Base-by-base conservation (phyloP, 2,797 vertebrate species). In the Sparus aurata region DNA sequence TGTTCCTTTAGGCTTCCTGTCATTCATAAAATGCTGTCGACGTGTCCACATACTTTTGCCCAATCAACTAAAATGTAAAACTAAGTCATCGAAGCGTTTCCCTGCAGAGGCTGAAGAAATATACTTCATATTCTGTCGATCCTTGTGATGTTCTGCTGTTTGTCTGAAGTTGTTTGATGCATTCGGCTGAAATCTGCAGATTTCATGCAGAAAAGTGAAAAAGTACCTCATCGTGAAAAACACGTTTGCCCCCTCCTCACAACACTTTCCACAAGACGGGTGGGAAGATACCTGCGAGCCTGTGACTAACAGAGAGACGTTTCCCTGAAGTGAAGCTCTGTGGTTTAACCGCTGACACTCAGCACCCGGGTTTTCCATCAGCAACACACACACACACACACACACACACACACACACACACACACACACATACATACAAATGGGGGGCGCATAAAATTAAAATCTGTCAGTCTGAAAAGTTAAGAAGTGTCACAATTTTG, bases 291-390 rank as follows among this genome's bases (percentile, higher is more conserved):
- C 20, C 18, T 57, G 72, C 60, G 69, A 63, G 22, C 61, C 45
- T 58, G 25, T 77, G 83, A 75, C 69, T 80, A 77, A 85, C 60
- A 58, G 16, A 43, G 55, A 54, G 65, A 43, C 27, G 71, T 87
- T 92, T 92, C 90, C 82, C 87, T 90, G 92, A 92, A 92, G 83
- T 77, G 86, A 89, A 90, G 85, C 85, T 77, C 38, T 91, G 91
- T 89, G 91, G 90, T 91, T 93, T 89, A n/a, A 69, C 77, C 30
- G 53, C 75, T 88, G 65, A 89, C 69, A 81, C 47, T 82, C 82
- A 75, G 76, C 76, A 75, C 50, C 69, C 65, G 75, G 63, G 30
- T 63, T 92, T 91, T 88, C 73, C 81, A 87, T 84, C 80, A 83
- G 70, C 62, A 23, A 84, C 71, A 59, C 45, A 66, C 62, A 74